Evolutionary conservation across 2,888 invertebrate genomes (phyloP).

Genomic region (Unio pictorum): DNA sequence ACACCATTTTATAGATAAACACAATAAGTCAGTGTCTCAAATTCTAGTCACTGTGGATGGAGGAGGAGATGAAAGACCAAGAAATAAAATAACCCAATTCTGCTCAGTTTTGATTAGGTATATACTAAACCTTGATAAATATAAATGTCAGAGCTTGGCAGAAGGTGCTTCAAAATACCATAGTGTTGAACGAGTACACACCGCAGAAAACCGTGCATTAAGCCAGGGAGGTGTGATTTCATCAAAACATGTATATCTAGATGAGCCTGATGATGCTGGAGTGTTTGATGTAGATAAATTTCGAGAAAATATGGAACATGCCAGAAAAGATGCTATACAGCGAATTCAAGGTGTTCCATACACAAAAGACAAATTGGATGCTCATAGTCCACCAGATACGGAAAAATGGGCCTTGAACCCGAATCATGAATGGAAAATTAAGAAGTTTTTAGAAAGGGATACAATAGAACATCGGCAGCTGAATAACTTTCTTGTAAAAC

Average conservation of each 20-base stretch:
- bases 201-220: conserved; percentile 12
- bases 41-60: conserved; percentile 9
- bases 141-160: conserved; percentile 7
- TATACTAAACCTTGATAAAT: conserved; percentile 12
- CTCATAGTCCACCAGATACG: background rate
- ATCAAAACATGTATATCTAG: background rate
- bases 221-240: conserved; percentile 11
- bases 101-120: conserved; percentile 4
- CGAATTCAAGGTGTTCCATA: background rate
- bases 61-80: conserved; percentile 8
- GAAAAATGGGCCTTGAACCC: conserved; percentile 2
- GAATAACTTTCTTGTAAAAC: conserved; percentile 1
- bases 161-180: conserved; percentile 13
- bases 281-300: background rate
- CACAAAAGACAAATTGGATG: background rate
- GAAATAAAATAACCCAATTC: conserved; percentile 9
- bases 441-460: background rate
- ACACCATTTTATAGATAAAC: conserved; percentile 1
- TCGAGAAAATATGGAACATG: conserved; percentile 11
- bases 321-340: conserved; percentile 5
- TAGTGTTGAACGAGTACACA: conserved; percentile 15
- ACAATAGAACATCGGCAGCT: background rate
- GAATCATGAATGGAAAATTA: background rate
- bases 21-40: conserved; percentile 6
- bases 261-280: conserved; percentile 1